These are phyloP conservation scores for Zaprionus obscuricornis DNA, from an alignment of 2,888 invertebrate species.

Conservation along the genomic window DNA sequence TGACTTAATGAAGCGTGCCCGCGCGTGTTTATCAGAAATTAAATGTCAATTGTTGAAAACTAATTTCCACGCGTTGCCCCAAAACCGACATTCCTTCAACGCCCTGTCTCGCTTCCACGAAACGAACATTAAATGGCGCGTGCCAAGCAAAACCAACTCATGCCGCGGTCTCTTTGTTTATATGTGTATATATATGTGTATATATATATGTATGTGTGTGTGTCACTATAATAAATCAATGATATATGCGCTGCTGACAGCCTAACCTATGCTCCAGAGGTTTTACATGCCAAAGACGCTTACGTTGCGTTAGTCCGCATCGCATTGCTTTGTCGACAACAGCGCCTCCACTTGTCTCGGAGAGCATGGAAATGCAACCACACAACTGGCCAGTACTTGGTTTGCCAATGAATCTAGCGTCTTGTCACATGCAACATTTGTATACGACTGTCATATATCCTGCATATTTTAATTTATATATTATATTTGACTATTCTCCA, in stretches of 20 bases:
- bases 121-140: constrained; percentile 63
- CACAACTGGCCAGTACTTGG: constrained; percentile 30
- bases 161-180: not conserved
- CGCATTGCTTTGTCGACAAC: too few relatives aligned
- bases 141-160: constrained; percentile 45
- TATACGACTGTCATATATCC: too few relatives aligned
- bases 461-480: too few relatives aligned
- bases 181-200: not conserved
- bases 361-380: constrained; percentile 37
- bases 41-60: constrained; percentile 79
- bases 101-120: not conserved
- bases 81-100: not conserved
- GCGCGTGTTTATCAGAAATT: constrained; percentile 80
- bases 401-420: constrained; percentile 30
- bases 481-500: too few relatives aligned
- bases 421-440: too few relatives aligned
- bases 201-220: not conserved
- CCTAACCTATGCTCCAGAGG: constrained; percentile 47
- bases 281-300: constrained; percentile 29
- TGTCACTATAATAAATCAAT: constrained; percentile 61
- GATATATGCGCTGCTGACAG: constrained; percentile 59
- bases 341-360: constrained; percentile 12
- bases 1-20: constrained; percentile 77
- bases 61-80: constrained; percentile 56
- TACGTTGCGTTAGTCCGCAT: too few relatives aligned